Percentiles rank a stretch among this genome's conserved stretches.
phyloP scores from a whole-genome alignment of 1,140 invertebrate genomes.

The Zaprionus nigranus region DNA sequence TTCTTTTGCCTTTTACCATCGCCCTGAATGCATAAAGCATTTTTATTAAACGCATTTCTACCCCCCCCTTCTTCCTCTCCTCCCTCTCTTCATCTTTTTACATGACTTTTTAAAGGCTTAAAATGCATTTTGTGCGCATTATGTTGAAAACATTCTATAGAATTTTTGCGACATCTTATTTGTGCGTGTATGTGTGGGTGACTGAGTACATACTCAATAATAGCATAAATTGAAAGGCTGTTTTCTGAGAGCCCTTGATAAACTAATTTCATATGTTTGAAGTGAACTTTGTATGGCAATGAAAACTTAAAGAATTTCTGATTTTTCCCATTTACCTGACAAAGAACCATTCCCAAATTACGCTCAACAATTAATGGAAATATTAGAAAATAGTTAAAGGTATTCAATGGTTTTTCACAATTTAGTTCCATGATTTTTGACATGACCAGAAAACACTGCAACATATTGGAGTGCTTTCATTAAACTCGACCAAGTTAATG shows the following conservation, averaged over 20 bases:
- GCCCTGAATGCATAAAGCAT: slow-evolving; percentile 45
- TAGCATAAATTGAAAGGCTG: slow-evolving; percentile 1
- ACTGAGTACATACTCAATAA: slow-evolving; percentile 1
- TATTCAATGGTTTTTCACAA: neutral
- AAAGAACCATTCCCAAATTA: neutral
- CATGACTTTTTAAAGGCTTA: slow-evolving; percentile 30
- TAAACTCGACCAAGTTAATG: neutral
- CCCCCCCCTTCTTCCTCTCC: neutral
- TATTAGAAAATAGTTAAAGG: neutral
- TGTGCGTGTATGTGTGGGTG: neutral
- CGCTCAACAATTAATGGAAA: neutral
- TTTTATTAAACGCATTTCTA: slow-evolving; percentile 62
- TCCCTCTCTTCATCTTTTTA: slow-evolving; percentile 37
- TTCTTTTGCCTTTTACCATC: slow-evolving; percentile 17
- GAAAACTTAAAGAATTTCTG: neutral
- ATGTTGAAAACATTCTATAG: slow-evolving; percentile 15
- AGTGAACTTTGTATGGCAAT: neutral
- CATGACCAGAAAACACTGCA: neutral
- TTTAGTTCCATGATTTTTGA: neutral
- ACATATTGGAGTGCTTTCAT: neutral
- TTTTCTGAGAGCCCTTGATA: slow-evolving; percentile 14
- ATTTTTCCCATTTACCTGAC: neutral
- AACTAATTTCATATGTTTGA: slow-evolving; percentile 16
- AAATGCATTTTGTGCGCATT: slow-evolving; percentile 17
- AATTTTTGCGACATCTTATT: slow-evolving; percentile 7